Percentiles rank a stretch among this genome's conserved stretches.
Evolutionary conservation across 2,888 invertebrate genomes (phyloP).

Genomic region (Cyaniris semiargus): DNA sequence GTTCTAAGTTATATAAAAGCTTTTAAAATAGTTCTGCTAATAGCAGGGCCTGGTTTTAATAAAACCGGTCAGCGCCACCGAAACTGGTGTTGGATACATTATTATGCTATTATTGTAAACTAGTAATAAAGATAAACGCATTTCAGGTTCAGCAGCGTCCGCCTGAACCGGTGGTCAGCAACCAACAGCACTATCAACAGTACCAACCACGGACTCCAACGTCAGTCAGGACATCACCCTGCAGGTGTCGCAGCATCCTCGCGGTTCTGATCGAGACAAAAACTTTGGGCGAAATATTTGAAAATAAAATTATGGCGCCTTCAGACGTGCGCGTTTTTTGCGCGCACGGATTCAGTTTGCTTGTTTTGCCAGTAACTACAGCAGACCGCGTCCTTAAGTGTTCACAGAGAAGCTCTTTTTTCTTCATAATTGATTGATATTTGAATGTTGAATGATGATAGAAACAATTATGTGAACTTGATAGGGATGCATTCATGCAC

Average conservation of each 20-base stretch:
- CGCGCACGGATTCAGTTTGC: too few species aligned
- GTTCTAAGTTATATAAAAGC: too few species aligned
- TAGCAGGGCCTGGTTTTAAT: too few species aligned
- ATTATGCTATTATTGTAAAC: too few species aligned
- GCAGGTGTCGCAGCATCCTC: slow-evolving; percentile 32
- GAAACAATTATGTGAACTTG: not conserved
- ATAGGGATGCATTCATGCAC: not conserved
- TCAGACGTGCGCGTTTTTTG: too few species aligned
- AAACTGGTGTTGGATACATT: too few species aligned
- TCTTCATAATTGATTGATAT: not conserved
- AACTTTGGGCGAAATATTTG: not conserved
- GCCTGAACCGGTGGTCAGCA: slow-evolving; percentile 30
- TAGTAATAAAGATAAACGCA: not conserved
- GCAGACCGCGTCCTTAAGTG: too few species aligned
- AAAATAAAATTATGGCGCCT: too few species aligned
- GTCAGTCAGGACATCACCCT: slow-evolving; percentile 37
- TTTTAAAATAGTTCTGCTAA: too few species aligned
- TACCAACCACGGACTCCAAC: slow-evolving; percentile 36
- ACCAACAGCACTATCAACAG: slow-evolving; percentile 37
- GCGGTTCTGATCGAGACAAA: slow-evolving; percentile 15
- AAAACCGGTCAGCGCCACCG: too few species aligned
- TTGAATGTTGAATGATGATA: not conserved
- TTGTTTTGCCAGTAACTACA: too few species aligned
- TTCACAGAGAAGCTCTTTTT: not conserved
- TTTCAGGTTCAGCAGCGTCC: slow-evolving; percentile 30